A percentile compares a stretch with the other conserved stretches of the same genome.
Evolutionary conservation across 92 coral and sea anemone species (phyloP).

Genomic region (Montipora capitata): DNA sequence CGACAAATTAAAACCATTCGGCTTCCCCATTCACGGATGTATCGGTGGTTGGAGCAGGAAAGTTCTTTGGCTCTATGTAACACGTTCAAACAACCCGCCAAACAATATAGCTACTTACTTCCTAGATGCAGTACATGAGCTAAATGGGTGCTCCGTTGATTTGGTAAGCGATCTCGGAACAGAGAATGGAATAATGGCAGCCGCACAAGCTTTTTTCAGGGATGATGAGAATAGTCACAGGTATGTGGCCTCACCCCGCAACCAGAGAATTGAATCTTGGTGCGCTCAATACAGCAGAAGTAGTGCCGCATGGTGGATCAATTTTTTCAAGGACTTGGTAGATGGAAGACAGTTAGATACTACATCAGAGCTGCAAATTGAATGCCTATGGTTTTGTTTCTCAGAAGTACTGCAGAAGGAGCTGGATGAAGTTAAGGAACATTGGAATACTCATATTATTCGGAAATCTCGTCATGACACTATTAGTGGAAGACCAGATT

Average conservation of each 20-base stretch:
- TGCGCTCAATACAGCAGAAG: no score
- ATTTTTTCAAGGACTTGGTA: conserved; percentile 40
- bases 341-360: conserved; percentile 26
- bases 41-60: conserved; percentile 40
- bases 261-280: no score
- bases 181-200: conserved; percentile 45
- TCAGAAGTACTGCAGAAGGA: neutral
- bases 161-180: conserved; percentile 59
- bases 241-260: no score
- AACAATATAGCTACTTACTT: conserved; percentile 25
- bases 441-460: no score
- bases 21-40: conserved; percentile 70
- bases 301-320: conserved; percentile 52
- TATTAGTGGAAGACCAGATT: no score
- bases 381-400: no score
- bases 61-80: neutral
- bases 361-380: conserved; percentile 24
- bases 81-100: conserved; percentile 57
- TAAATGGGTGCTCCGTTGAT: conserved; percentile 46
- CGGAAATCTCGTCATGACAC: no score
- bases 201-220: neutral
- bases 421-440: no score
- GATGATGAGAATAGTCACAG: no score
- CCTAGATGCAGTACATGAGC: conserved; percentile 48
- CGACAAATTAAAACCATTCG: conserved; percentile 37